A percentile compares a stretch with the other conserved stretches of the same genome.
phyloP scores from a whole-genome alignment of 2,113 vertebrate species.

The Chelonoidis abingdonii region DNA sequence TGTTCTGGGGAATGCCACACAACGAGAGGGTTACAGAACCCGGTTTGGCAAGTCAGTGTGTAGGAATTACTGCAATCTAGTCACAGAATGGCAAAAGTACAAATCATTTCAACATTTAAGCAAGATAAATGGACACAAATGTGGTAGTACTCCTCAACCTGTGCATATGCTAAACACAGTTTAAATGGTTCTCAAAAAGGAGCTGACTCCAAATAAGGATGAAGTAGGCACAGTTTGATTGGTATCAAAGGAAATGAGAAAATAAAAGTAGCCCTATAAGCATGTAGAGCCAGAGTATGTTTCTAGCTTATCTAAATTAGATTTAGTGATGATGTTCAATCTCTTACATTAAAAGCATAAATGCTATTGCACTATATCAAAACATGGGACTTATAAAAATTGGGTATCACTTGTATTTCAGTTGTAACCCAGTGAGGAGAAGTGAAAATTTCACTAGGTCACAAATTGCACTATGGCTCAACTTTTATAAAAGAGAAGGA shows the following conservation, averaged over 20 bases:
- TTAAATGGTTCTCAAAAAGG: not conserved
- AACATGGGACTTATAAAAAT: not conserved
- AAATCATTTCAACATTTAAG: not conserved
- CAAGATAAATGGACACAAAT: not conserved
- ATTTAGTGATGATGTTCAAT: not conserved
- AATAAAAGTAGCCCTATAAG: not conserved
- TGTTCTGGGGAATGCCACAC: not conserved
- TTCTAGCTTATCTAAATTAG: not conserved
- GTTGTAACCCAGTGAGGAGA: not conserved
- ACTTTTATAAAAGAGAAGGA: not conserved
- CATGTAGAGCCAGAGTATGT: not conserved
- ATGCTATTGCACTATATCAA: not conserved
- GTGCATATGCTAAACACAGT: not conserved
- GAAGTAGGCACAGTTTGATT: not conserved
- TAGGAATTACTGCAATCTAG: slow-evolving; percentile 2
- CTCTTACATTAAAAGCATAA: not conserved
- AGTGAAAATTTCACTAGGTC: not conserved
- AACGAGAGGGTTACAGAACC: not conserved
- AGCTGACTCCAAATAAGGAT: not conserved
- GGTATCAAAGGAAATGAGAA: not conserved
- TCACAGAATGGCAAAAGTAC: not conserved
- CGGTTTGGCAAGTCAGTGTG: not conserved
- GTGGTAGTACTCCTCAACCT: not conserved
- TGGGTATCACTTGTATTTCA: not conserved
- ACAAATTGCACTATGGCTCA: not conserved